Base-by-base conservation (phyloP, 2,888 invertebrate genomes). In the Agriopis leucophaearia region DNA sequence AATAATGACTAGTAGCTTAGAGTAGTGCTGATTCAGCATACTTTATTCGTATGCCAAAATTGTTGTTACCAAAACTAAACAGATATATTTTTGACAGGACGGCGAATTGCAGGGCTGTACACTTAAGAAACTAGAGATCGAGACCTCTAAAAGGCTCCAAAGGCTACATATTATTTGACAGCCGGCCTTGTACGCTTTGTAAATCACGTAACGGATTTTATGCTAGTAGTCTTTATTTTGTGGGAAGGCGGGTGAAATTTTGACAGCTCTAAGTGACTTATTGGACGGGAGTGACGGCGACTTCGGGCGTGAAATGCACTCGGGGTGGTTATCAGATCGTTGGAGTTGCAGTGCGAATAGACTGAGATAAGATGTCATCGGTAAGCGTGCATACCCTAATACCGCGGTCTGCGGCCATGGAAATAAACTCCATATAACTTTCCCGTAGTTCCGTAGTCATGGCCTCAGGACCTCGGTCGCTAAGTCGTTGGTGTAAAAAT, bases 401-500 rank as follows among this genome's bases (percentile, higher is more conserved):
- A 64, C 68, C 63, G 71, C 73, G 76, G 69, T 68, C 74, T 70
- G 66, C 70, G 76, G 69, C 70, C 71, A 64, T 64, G 68, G 38
- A 64, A 64, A 62, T 36, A 38, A 48, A 57, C 27, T 54, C 36
- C 38, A 54, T 38, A 56, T 66, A 70, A 73, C 8, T 38, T 38
- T 38, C 62, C 61, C 64, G 74, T 59, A 66, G 56, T 69, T 52
- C 66, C 70, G 73, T 73, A 80, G 79, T 79, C 78, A 78, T 79
- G 70, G 67, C 67, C 63, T n/a, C 58, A 18, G 18, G 42, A 35
- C 44, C 54, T 10, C 78, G 82, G 82, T 80, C 79, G 83, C 79
- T 80, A 80, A 78, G 76, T 83, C 78, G 82, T 75, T 83, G 82
- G 82, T 91, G 92, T 92, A 90, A 82, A 91, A 92, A 91, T 88